Evolutionary conservation across 2,888 invertebrate genomes (phyloP).

Genomic region (Agrotis segetum): DNA sequence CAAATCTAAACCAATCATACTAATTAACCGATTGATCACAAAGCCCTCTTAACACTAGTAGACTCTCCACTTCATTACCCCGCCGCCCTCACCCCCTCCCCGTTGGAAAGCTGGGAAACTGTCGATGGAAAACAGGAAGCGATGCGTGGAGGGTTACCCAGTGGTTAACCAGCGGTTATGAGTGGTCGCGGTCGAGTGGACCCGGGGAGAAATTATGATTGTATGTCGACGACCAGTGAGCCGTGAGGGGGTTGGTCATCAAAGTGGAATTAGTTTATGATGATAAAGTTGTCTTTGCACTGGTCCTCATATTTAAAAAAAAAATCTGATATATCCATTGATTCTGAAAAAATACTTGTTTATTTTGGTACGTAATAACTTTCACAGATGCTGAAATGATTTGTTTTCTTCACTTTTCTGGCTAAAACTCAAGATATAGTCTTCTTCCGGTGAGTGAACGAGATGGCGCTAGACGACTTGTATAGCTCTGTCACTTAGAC

Average conservation of each 20-base stretch:
- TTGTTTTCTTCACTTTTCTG: no score
- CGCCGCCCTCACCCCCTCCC: background rate
- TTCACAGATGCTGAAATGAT: no score
- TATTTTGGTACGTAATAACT: no score
- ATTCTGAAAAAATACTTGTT: no score
- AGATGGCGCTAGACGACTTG: no score
- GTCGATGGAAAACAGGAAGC: conserved; percentile 63
- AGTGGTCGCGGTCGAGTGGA: conserved; percentile 46
- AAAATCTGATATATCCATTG: no score
- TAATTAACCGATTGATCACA: conserved; percentile 6
- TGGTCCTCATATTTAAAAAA: no score
- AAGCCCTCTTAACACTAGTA: conserved; percentile 29
- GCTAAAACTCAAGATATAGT: no score
- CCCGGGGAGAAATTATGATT: conserved; percentile 56
- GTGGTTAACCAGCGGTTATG: conserved; percentile 31
- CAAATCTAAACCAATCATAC: background rate
- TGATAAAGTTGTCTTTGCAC: no score
- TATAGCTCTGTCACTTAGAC: no score
- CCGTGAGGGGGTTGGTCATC: conserved; percentile 34
- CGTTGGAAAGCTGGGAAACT: conserved; percentile 62
- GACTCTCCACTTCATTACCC: conserved; percentile 14
- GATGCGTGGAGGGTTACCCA: conserved; percentile 56
- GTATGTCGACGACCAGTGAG: conserved; percentile 20
- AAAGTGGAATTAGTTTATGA: conserved; percentile 10
- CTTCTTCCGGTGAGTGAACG: no score